Evolutionary conservation across 1,140 invertebrate species (phyloP), one percentile per base, ranked within the genome.

Genomic region (Pteromalus puparum): DNA sequence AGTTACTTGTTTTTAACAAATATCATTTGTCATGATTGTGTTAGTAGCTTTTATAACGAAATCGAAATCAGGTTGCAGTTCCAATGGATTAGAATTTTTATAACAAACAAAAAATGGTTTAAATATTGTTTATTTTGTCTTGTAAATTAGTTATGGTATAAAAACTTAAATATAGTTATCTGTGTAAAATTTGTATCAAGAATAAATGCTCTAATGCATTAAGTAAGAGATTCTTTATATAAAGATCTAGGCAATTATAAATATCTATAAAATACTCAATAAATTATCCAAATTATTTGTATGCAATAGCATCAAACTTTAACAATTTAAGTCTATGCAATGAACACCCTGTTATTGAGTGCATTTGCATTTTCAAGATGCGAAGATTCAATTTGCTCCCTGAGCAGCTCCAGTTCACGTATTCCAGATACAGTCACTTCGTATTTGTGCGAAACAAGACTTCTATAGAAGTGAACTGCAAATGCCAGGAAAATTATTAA

Each of bases 391-490:
- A 98, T 97, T 92, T 97, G 97, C 89, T 97, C 96, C 87, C 97
- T 97, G 53, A 98, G 94, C 88, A 94, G 94, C 92, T 98, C 97
- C 76, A 98, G 92, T 90, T 98, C 97, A 75, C 97, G 94, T 85
- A 98, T 97, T 38, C 96, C 96, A 10, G 96, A 95, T 2, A 96
- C 95, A 0, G 96, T 97, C 10, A 97, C 96, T 91, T 98, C 97
- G 89, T 97, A 98, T 89, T 98, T 98, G 89, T 98, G 97, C n/a
- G 96, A 95, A 10, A 98, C 97, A 21, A 99, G 93, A 73, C 97
- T 97, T 73, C 97, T 95, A 91, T 99, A 99, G 92, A 99, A 99
- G 92, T 98, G 97, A 87, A 98, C 94, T 7, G 98, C 97, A 93
- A 99, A 99, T 1, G 96, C 96, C 74, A 99, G 92, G 90, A 99